Percentiles rank a stretch among this genome's conserved stretches.
Conservation (phyloP, 2,888 invertebrate species). For the Kryphioiulus occultus region DNA sequence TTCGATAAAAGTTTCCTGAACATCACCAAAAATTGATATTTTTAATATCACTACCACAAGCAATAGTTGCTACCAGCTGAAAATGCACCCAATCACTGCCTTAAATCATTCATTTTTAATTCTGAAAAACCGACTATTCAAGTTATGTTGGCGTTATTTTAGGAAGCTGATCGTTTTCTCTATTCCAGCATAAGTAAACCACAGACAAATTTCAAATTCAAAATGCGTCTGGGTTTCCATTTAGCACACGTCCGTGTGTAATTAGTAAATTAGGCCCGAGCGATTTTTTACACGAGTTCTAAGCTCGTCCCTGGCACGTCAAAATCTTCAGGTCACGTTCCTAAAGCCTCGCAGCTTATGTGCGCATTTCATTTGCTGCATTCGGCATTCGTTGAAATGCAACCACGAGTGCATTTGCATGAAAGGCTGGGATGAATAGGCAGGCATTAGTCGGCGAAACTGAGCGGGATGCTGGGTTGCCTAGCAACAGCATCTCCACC, state of each 20-base stretch:
- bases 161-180: too few species aligned
- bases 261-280: neutral
- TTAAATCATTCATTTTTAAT: neutral
- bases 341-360: neutral
- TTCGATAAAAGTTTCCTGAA: too few species aligned
- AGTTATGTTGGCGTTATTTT: too few species aligned
- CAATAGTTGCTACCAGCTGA: too few species aligned
- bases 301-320: neutral
- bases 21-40: too few species aligned
- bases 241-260: neutral
- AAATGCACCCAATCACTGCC: too few species aligned
- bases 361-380: neutral
- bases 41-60: too few species aligned
- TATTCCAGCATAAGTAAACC: neutral
- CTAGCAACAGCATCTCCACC: slow-evolving; percentile 19
- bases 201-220: neutral
- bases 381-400: neutral
- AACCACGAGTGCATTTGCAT: neutral
- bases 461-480: slow-evolving; percentile 30
- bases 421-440: neutral
- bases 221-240: neutral
- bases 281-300: neutral
- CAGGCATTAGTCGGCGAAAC: neutral
- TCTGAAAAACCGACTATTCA: too few species aligned
- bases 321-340: neutral